Evolutionary conservation across 1,140 invertebrate genomes (phyloP).

Genomic region (Aphaenogaster rudis): DNA sequence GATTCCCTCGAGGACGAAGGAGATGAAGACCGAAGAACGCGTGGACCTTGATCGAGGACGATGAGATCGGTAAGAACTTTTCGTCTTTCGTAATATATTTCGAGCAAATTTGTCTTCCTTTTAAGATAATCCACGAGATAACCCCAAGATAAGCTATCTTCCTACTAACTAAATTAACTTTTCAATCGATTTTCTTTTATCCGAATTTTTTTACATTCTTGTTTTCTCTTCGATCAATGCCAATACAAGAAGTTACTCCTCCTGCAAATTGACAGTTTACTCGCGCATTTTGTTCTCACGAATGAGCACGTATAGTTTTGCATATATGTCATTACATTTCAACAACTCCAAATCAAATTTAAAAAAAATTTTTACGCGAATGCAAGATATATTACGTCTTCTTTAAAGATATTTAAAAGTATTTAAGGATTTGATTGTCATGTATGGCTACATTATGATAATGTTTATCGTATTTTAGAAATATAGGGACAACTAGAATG

Average conservation of each 20-base stretch:
- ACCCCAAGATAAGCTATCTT: neutral
- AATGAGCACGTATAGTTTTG: neutral
- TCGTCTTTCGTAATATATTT: constrained; percentile 36
- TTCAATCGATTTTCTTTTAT: neutral
- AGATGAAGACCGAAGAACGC: neutral
- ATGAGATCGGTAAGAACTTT: neutral
- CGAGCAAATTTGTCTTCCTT: neutral
- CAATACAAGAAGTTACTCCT: neutral
- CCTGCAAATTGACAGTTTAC: neutral
- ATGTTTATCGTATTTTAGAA: constrained; percentile 5
- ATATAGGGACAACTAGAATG: neutral
- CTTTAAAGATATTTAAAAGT: neutral
- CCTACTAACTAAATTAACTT: constrained; percentile 12
- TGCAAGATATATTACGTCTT: neutral
- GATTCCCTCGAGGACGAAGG: constrained; percentile 9
- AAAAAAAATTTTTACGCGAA: neutral
- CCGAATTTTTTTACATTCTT: constrained; percentile 22
- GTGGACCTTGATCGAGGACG: constrained; percentile 31
- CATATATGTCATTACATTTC: neutral
- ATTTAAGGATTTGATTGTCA: neutral
- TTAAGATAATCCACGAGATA: constrained; percentile 17
- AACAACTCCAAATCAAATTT: neutral
- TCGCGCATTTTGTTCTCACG: neutral
- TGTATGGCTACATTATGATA: neutral
- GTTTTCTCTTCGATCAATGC: neutral